These are phyloP conservation scores for Liasis olivaceus DNA, from an alignment of 2,797 vertebrate species.

Conservation along the genomic window DNA sequence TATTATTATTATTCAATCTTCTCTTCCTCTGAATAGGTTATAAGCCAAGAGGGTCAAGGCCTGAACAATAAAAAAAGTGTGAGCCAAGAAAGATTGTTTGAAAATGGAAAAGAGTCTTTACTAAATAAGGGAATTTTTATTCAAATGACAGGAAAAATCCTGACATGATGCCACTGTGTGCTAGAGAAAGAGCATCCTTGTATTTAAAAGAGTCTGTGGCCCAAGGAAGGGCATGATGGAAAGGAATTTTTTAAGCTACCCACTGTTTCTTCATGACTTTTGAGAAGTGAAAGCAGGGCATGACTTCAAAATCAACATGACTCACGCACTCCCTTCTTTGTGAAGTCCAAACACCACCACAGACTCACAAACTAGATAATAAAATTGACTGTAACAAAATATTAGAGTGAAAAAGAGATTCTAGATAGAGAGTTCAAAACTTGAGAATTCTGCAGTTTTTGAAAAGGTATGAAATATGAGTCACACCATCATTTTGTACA, in stretches of 20 bases:
- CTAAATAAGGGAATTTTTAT: background rate
- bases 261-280: background rate
- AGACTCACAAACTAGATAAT: background rate
- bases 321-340: background rate
- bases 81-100: background rate
- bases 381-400: background rate
- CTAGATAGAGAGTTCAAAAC: background rate
- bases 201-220: background rate
- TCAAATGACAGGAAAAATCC: background rate
- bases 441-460: background rate
- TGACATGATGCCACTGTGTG: background rate
- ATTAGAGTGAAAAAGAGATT: background rate
- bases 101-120: background rate
- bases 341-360: background rate
- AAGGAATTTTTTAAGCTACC: background rate
- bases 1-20: background rate
- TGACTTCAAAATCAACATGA: background rate
- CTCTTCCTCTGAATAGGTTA: background rate
- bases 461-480: background rate
- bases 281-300: slow-evolving; percentile 2
- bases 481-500: background rate
- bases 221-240: background rate
- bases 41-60: background rate
- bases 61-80: background rate
- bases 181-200: background rate